Percentiles rank a stretch among this genome's conserved stretches.
Evolutionary conservation across 2,113 vertebrate species (phyloP).

Genomic region (Thomomys bottae): DNA sequence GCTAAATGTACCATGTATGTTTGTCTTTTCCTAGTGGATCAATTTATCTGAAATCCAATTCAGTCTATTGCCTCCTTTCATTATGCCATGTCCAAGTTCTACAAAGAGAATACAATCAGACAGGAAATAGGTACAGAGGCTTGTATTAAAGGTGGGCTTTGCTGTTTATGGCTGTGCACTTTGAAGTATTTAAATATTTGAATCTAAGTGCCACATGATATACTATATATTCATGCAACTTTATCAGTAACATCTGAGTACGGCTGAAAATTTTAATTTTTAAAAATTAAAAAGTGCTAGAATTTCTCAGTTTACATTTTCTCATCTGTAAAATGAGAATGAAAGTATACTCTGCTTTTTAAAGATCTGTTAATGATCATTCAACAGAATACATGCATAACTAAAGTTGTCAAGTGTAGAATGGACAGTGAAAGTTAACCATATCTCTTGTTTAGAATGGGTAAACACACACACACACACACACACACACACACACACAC

Average conservation of each 20-base stretch:
- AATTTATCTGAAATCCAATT: conserved; percentile 67
- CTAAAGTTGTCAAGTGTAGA: not conserved
- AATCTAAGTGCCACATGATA: not conserved
- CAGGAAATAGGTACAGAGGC: not conserved
- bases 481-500: not conserved
- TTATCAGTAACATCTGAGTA: not conserved
- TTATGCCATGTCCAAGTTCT: conserved; percentile 36
- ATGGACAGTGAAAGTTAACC: not conserved
- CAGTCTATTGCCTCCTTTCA: conserved; percentile 27
- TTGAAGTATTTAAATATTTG: not conserved
- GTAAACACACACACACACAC: not conserved
- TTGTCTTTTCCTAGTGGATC: conserved; percentile 57
- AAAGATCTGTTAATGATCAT: not conserved
- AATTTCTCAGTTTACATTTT: conserved; percentile 43
- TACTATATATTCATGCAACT: not conserved
- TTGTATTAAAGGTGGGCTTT: not conserved
- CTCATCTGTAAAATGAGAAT: conserved; percentile 10
- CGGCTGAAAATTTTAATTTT: not conserved
- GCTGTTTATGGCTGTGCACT: not conserved
- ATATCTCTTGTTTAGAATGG: not conserved
- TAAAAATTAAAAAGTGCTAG: conserved; percentile 10
- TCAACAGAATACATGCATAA: not conserved
- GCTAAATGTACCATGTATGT: conserved; percentile 38
- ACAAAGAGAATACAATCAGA: conserved; percentile 46
- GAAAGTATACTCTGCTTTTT: not conserved